Percentiles rank a stretch among this genome's conserved stretches.
phyloP scores from a whole-genome alignment of 2,888 invertebrate species.

The Cremastinae sp. region DNA sequence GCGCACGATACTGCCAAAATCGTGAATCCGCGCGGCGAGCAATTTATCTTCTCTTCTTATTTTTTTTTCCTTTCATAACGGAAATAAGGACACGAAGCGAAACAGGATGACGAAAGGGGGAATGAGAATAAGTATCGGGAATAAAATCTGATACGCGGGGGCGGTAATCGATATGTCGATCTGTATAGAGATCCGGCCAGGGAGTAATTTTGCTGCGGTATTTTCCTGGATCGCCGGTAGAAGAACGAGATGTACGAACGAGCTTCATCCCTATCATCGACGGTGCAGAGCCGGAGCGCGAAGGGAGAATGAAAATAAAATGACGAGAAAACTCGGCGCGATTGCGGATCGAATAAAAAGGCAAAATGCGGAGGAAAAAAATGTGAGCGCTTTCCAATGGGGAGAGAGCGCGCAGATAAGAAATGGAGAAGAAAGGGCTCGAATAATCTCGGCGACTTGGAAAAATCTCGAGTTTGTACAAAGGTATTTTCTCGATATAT shows the following conservation, averaged over 20 bases:
- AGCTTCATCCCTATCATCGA: constrained; percentile 25
- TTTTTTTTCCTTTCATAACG: neutral
- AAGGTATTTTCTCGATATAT: neutral
- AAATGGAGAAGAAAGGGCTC: constrained; percentile 16
- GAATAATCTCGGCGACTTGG: constrained; percentile 38
- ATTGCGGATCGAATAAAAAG: constrained; percentile 25
- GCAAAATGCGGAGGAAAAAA: neutral
- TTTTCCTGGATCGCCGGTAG: neutral
- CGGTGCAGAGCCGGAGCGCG: neutral
- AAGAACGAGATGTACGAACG: constrained; percentile 1
- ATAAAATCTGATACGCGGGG: no score
- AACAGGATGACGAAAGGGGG: neutral
- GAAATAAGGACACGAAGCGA: constrained; percentile 2
- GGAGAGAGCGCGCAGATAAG: neutral
- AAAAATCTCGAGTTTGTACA: constrained; percentile 35
- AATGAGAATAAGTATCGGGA: neutral
- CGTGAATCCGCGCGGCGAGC: neutral
- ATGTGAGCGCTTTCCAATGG: neutral
- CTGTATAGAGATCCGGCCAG: neutral
- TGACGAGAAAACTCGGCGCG: constrained; percentile 8
- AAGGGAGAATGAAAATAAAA: neutral
- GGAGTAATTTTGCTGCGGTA: constrained; percentile 14
- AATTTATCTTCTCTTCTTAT: neutral
- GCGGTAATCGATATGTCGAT: constrained; percentile 1
- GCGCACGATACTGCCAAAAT: neutral